phyloP scores from a whole-genome alignment of 2,888 invertebrate genomes.

The Papilio protenor region DNA sequence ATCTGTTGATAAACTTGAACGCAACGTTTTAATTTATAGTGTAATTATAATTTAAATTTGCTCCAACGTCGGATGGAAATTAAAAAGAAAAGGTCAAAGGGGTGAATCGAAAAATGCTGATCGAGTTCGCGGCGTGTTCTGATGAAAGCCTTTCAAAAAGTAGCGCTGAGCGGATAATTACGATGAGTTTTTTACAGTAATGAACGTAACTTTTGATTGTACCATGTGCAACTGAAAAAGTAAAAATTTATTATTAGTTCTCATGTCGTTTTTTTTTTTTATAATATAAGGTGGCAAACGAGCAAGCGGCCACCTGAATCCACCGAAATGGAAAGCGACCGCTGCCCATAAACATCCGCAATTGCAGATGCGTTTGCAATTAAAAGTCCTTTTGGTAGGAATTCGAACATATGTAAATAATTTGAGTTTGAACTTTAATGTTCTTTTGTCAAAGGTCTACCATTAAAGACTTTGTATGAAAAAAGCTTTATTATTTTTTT shows the following conservation, averaged over 20 bases:
- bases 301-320: too few relatives aligned
- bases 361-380: too few relatives aligned
- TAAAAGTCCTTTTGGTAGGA: background rate
- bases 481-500: too few relatives aligned
- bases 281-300: too few relatives aligned
- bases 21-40: background rate
- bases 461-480: too few relatives aligned
- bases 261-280: background rate
- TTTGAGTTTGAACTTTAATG: too few relatives aligned
- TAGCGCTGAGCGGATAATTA: constrained; percentile 39
- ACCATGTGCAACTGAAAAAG: constrained; percentile 4
- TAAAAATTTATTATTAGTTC: constrained; percentile 11
- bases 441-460: too few relatives aligned
- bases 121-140: constrained; percentile 39
- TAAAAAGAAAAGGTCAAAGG: constrained; percentile 40
- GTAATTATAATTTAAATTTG: constrained; percentile 27
- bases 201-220: constrained; percentile 37
- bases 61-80: constrained; percentile 10
- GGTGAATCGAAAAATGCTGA: constrained; percentile 37
- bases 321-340: too few relatives aligned
- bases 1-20: constrained; percentile 1
- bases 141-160: constrained; percentile 37
- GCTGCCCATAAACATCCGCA: too few relatives aligned
- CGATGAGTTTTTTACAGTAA: constrained; percentile 39
- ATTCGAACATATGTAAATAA: background rate